Evolutionary conservation across 2,888 invertebrate species (phyloP).

Genomic region (Polyommatus icarus): DNA sequence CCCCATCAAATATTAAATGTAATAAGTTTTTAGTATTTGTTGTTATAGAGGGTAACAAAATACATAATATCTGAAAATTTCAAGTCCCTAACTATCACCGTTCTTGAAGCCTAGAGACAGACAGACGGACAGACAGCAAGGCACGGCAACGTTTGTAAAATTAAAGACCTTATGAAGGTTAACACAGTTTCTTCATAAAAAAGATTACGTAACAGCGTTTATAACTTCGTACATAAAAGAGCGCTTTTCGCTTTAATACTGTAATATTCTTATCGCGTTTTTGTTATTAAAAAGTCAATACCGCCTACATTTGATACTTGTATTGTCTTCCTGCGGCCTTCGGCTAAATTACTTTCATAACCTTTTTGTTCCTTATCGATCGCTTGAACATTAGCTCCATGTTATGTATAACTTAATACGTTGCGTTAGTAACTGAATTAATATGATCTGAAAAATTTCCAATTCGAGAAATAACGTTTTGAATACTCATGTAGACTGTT

Average conservation of each 20-base stretch:
- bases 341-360: slow-evolving; percentile 18
- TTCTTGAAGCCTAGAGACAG: no score
- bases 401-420: not conserved
- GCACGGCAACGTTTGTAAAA: no score
- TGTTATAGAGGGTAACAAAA: no score
- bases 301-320: slow-evolving; percentile 4
- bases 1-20: no score
- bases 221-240: not conserved
- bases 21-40: no score
- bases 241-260: slow-evolving; percentile 1
- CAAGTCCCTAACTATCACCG: no score
- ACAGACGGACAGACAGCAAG: no score
- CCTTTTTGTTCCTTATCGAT: slow-evolving; percentile 3
- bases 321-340: slow-evolving; percentile 8
- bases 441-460: not conserved
- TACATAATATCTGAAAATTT: no score
- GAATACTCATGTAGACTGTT: not conserved
- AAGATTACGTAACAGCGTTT: not conserved
- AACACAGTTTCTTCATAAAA: not conserved
- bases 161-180: no score
- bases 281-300: slow-evolving; percentile 18
- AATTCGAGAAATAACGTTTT: not conserved
- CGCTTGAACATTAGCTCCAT: not conserved
- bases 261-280: slow-evolving; percentile 16
- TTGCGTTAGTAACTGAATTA: not conserved